Evolutionary conservation across 2,113 vertebrate genomes (phyloP).

Genomic region (Leiothrix lutea): DNA sequence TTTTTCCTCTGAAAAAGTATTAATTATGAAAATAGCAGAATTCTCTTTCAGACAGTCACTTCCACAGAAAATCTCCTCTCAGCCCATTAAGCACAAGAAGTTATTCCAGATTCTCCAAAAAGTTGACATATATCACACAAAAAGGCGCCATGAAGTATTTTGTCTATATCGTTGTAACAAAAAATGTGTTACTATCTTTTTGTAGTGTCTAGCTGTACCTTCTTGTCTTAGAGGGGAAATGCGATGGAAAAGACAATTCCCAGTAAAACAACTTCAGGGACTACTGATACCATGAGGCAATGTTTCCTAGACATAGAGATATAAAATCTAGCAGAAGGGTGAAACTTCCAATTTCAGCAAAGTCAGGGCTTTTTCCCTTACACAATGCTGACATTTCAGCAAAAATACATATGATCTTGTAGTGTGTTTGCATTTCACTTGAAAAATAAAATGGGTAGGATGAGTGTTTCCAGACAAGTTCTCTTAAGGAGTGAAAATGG

Average conservation of each 20-base stretch:
- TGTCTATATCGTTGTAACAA: neutral
- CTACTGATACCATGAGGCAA: neutral
- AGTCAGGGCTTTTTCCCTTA: neutral
- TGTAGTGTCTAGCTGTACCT: neutral
- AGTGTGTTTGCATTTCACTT: neutral
- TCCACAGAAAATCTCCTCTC: neutral
- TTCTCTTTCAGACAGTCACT: neutral
- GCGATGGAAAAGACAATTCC: neutral
- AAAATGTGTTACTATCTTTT: neutral
- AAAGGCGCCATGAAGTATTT: neutral
- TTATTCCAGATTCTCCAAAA: neutral
- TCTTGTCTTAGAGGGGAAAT: neutral
- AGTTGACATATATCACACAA: neutral
- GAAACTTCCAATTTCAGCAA: neutral
- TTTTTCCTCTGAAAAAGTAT: neutral
- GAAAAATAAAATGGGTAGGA: neutral
- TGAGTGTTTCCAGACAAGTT: constrained; percentile 12
- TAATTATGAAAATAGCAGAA: neutral
- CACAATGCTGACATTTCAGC: neutral
- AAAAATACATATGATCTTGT: neutral
- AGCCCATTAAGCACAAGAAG: neutral
- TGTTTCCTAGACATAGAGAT: neutral
- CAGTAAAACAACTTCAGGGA: neutral
- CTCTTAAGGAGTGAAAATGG: neutral
- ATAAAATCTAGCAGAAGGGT: neutral